These are phyloP conservation scores for Troilus luridus DNA, from an alignment of 2,888 invertebrate genomes.

Conservation along the genomic window DNA sequence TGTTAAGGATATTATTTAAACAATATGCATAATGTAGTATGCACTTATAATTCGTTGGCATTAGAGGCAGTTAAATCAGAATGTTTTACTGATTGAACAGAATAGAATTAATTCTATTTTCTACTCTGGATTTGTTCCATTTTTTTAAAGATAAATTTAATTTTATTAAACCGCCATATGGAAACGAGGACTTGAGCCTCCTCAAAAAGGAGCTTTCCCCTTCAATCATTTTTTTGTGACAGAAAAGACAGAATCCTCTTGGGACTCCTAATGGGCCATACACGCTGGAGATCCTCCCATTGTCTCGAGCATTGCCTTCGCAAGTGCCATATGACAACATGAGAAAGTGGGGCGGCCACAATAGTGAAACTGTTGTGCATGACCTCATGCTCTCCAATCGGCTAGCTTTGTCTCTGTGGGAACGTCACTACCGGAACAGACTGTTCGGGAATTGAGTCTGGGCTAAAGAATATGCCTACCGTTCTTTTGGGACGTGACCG, in stretches of 20 bases:
- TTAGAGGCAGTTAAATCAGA: too few relatives aligned
- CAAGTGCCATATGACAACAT: constrained; percentile 25
- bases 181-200: neutral
- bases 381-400: constrained; percentile 20
- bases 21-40: too few relatives aligned
- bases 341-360: constrained; percentile 23
- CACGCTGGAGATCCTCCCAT: neutral
- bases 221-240: neutral
- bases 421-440: neutral
- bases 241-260: neutral
- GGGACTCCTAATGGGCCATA: constrained; percentile 1
- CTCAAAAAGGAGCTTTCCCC: neutral
- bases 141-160: too few relatives aligned
- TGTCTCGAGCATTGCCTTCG: neutral
- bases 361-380: neutral
- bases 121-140: too few relatives aligned
- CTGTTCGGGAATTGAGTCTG: neutral
- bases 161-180: neutral
- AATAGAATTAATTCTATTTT: too few relatives aligned
- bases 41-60: too few relatives aligned
- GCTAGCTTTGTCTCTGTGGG: constrained; percentile 13
- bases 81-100: too few relatives aligned
- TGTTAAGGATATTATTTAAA: too few relatives aligned
- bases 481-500: neutral
- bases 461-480: neutral